These are phyloP conservation scores for Oophaga pumilio DNA, from an alignment of 2,113 vertebrate species.

Conservation along the genomic window DNA sequence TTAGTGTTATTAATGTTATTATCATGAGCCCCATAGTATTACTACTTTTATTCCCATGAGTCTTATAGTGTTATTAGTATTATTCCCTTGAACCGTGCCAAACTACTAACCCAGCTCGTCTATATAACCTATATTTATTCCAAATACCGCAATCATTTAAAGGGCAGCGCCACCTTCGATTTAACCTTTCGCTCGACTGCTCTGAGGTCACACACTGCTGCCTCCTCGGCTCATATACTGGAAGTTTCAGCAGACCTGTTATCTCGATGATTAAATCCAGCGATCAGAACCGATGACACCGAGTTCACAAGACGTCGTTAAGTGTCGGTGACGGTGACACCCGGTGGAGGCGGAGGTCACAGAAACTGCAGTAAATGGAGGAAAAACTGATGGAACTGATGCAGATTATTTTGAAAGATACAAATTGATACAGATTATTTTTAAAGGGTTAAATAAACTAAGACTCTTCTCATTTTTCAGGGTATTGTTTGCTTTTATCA, in stretches of 20 bases:
- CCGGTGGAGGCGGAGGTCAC: neutral
- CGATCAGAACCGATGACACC: neutral
- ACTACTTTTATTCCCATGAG: no score
- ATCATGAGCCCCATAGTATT: no score
- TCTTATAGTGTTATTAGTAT: no score
- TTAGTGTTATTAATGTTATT: no score
- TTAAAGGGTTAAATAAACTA: neutral
- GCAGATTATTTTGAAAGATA: no score
- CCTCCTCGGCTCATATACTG: no score
- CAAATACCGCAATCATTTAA: no score
- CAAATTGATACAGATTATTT: neutral
- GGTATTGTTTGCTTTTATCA: neutral
- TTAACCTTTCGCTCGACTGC: no score
- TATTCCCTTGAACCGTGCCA: neutral
- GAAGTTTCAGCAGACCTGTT: neutral
- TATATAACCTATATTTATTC: neutral
- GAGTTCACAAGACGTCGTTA: conserved; percentile 7
- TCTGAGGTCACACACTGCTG: no score
- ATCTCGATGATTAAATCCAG: conserved; percentile 2
- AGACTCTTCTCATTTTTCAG: neutral
- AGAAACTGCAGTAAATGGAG: neutral
- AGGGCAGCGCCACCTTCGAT: no score
- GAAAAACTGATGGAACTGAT: neutral
- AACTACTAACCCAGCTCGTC: neutral
- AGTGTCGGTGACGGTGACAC: neutral